Evolutionary conservation across 2,113 vertebrate species (phyloP).

Genomic region (Eulemur rufifrons): DNA sequence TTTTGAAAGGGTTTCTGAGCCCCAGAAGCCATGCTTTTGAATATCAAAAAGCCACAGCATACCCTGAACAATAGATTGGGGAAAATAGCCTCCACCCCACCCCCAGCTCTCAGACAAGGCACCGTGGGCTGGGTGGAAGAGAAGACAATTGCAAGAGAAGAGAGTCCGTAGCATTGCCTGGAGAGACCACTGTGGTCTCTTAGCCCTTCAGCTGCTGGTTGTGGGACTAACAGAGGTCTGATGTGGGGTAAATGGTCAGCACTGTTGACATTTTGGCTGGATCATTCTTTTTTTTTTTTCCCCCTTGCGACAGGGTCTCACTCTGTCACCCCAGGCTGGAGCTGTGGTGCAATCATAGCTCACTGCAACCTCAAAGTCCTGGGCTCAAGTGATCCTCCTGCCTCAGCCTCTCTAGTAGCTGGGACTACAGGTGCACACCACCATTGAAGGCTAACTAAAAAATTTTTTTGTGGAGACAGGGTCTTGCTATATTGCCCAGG

Average conservation of each 20-base stretch:
- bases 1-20: constrained; percentile 59
- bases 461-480: no score
- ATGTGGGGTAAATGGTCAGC: neutral
- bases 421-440: no score
- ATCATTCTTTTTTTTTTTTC: neutral
- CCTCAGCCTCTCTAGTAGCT: no score
- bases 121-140: neutral
- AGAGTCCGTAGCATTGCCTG: neutral
- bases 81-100: neutral
- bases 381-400: no score
- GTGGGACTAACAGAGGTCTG: neutral
- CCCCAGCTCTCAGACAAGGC: neutral
- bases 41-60: constrained; percentile 53
- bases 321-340: no score
- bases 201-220: neutral
- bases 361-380: no score
- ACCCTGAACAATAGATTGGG: neutral
- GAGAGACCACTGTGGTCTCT: neutral
- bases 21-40: constrained; percentile 50
- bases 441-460: no score
- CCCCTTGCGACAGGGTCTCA: no score
- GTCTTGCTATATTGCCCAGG: no score
- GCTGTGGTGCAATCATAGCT: no score
- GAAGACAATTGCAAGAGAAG: neutral
- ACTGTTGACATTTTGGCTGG: neutral